These are phyloP conservation scores for Eulemur macaco DNA, from an alignment of 2,113 vertebrate species.

Conservation along the genomic window DNA sequence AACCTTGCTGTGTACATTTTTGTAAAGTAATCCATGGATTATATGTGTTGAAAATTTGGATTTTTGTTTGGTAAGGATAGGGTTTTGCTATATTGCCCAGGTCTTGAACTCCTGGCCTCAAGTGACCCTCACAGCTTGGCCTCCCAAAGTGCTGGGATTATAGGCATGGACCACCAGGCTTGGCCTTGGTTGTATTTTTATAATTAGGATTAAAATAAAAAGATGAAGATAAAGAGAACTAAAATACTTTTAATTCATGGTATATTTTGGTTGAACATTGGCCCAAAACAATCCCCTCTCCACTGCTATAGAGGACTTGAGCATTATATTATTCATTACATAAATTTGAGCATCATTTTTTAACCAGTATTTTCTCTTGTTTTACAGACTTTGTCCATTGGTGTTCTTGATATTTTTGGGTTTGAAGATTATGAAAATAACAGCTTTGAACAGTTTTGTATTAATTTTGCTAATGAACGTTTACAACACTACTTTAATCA, in stretches of 20 bases:
- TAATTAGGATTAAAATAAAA: not conserved
- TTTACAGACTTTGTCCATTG: constrained; percentile 95
- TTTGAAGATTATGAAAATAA: constrained; percentile 99
- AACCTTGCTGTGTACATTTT: not conserved
- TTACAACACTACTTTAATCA: constrained; percentile 99
- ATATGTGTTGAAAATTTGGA: not conserved
- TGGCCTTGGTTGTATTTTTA: not conserved
- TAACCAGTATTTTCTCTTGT: constrained; percentile 40
- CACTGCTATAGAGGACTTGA: not conserved
- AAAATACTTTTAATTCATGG: constrained; percentile 1
- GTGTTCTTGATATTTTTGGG: constrained; percentile 98
- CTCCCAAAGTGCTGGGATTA: too few relatives aligned
- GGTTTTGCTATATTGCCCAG: too few relatives aligned
- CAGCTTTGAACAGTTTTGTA: constrained; percentile 99
- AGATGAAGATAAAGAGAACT: not conserved
- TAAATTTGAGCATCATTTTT: constrained; percentile 40
- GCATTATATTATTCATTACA: not conserved
- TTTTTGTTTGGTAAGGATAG: too few relatives aligned
- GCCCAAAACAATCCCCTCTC: not conserved
- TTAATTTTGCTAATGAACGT: constrained; percentile 98
- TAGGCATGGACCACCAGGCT: too few relatives aligned
- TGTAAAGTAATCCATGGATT: not conserved
- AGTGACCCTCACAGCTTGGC: too few relatives aligned
- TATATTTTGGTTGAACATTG: constrained; percentile 19
- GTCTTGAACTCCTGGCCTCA: too few relatives aligned